A percentile compares a stretch with the other conserved stretches of the same genome.
phyloP scores from a whole-genome alignment of 2,888 invertebrate genomes.

The Stenichneumon culpator region DNA sequence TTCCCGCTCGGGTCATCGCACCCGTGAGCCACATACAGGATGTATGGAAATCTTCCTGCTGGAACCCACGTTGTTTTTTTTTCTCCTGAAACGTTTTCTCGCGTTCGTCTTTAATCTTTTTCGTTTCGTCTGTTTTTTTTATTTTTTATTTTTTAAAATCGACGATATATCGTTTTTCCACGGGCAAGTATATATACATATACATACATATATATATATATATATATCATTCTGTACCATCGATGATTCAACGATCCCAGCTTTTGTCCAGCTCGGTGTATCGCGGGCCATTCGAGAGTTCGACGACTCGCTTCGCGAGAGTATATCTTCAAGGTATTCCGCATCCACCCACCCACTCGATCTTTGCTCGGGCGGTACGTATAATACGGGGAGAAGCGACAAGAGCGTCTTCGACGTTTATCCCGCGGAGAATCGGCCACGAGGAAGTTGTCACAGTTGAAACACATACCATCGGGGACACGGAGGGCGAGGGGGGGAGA shows the following conservation, averaged over 20 bases:
- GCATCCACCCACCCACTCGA: constrained; percentile 62
- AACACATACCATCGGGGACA: not conserved
- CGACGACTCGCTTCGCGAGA: constrained; percentile 58
- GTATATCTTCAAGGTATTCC: constrained; percentile 47
- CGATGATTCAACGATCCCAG: constrained; percentile 48
- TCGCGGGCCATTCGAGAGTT: constrained; percentile 72
- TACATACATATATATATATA: not conserved
- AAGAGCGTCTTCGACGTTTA: constrained; percentile 22
- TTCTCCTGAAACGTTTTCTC: not conserved
- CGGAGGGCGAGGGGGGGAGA: not conserved
- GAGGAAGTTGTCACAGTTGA: constrained; percentile 58
- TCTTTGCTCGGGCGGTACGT: constrained; percentile 60
- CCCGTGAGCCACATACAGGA: constrained; percentile 62
- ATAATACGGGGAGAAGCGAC: not conserved
- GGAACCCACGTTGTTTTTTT: not conserved
- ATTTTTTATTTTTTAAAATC: not conserved
- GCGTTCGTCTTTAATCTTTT: not conserved
- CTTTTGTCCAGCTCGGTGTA: not conserved
- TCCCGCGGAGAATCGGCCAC: constrained; percentile 36
- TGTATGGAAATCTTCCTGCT: constrained; percentile 59
- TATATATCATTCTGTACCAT: not conserved
- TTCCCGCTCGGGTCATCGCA: constrained; percentile 66
- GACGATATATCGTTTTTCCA: constrained; percentile 4
- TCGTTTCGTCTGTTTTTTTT: not conserved
- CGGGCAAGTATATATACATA: not conserved